Evolutionary conservation across 1,140 invertebrate genomes (phyloP).

Genomic region (Augochlora pura): DNA sequence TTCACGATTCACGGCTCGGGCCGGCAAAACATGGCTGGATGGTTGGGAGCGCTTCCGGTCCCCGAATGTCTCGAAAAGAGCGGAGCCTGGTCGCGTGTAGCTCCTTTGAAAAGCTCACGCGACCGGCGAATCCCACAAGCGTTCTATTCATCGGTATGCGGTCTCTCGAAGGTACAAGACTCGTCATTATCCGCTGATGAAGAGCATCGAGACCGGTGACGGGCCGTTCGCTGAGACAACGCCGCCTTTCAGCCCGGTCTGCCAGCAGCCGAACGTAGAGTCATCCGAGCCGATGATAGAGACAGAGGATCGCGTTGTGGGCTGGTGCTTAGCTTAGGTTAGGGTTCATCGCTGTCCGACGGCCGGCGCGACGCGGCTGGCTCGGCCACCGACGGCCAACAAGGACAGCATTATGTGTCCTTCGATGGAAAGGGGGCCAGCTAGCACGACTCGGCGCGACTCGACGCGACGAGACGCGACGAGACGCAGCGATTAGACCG

Average conservation of each 20-base stretch:
- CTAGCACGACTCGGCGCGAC: too few relatives aligned
- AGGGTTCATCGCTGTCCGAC: constrained; percentile 53
- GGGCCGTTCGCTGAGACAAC: constrained; percentile 67
- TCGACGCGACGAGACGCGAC: too few relatives aligned
- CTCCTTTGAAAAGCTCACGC: constrained; percentile 33
- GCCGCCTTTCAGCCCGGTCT: constrained; percentile 64
- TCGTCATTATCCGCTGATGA: constrained; percentile 72
- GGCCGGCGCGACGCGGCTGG: neutral
- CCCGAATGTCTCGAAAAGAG: constrained; percentile 6
- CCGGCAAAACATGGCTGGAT: too few relatives aligned
- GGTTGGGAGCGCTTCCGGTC: neutral
- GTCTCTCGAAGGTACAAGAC: constrained; percentile 66
- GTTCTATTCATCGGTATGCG: constrained; percentile 62
- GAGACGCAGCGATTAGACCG: constrained; percentile 33
- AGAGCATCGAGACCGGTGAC: constrained; percentile 69
- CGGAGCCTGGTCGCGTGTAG: neutral
- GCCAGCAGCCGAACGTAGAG: constrained; percentile 45
- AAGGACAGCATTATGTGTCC: constrained; percentile 64
- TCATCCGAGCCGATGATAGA: constrained; percentile 57
- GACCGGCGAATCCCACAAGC: constrained; percentile 56
- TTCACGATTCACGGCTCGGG: too few relatives aligned
- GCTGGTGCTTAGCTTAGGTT: constrained; percentile 56
- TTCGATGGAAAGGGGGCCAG: constrained; percentile 55
- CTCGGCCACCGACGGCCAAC: constrained; percentile 32
- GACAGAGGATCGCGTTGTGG: constrained; percentile 60